Base-by-base conservation (phyloP, 1,140 invertebrate genomes). In the Wiebesia pumilae region DNA sequence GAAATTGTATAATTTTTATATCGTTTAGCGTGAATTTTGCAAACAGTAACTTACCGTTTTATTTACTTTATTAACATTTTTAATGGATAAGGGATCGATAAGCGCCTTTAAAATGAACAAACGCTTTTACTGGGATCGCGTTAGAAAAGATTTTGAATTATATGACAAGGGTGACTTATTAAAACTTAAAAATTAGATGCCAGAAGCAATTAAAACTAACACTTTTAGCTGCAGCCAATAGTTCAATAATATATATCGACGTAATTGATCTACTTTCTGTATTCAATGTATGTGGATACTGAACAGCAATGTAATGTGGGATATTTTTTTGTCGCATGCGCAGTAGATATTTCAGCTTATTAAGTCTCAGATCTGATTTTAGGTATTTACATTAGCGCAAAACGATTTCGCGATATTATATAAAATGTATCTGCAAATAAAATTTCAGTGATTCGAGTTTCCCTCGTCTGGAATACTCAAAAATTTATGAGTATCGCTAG, bases 401-500 rank as follows among this genome's bases (percentile, higher is more conserved):
- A 3, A 21, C 3, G 3, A 40, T n/a, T 7, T 24, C 71, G 40
- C 40, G 19, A 43, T 43, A n/a, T 43, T 75, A 24, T 43, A 75
- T 75, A 54, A 77, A 77, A 84, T 65, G 82, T 78, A 38, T 73
- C 82, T 84, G 71, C 1, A 65, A 71, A 35, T 62, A 14, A 21
- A 35, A 83, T 73, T 71, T 83, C 80, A 47, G 81, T 73, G 81
- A 83, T 35, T 54, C 65, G 65, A 81, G 79, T 30, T 43, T 67
- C 30, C 43, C 27, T 51, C 38, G 14, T 7, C 62, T 3, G 75
- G 75, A 78, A 78, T 62, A 62, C 78, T 80, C 78, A 35, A 33
- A 12, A 7, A 16, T 65, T 67, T 40, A 40, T 43, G 3, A 38
- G 47, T 81, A 51, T 40, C 12, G 12, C 47, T 47, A 81, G 0